Conservation (phyloP, 1,140 invertebrate genomes). For the Penaeus vannamei region DNA sequence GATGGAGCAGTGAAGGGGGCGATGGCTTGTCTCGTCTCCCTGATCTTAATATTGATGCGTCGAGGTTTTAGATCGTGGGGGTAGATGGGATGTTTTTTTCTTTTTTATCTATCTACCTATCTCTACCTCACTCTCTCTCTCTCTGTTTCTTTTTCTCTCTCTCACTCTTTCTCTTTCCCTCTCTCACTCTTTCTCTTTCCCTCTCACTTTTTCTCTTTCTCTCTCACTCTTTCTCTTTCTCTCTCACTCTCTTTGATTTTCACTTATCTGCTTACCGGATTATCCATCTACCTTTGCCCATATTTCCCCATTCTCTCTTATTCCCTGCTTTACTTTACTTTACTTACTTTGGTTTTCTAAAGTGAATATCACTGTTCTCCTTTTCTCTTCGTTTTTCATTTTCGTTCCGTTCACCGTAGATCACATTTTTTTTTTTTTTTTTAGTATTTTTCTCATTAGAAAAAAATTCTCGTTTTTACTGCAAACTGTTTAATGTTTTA, state of each 20-base stretch:
- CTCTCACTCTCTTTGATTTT: not conserved
- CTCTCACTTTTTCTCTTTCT: not conserved
- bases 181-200: not conserved
- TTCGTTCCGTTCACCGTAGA: too few relatives aligned
- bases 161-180: not conserved
- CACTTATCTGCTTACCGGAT: too few relatives aligned
- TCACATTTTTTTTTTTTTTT: too few relatives aligned
- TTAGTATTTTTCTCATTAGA: too few relatives aligned
- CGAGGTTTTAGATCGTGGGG: too few relatives aligned
- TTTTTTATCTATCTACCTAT: too few relatives aligned
- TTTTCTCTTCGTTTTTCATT: not conserved
- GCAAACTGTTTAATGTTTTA: too few relatives aligned
- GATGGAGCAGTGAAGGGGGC: too few relatives aligned
- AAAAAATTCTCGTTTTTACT: too few relatives aligned
- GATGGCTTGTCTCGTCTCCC: too few relatives aligned
- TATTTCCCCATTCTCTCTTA: not conserved
- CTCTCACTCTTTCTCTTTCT: conserved; percentile 40
- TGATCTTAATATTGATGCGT: too few relatives aligned
- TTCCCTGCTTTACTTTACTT: not conserved
- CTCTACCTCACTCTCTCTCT: not conserved
- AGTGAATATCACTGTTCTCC: not conserved
- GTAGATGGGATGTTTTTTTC: too few relatives aligned
- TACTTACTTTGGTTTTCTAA: not conserved
- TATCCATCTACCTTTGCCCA: not conserved
- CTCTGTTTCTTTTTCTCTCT: not conserved